Base-by-base conservation (phyloP, 2,113 vertebrate genomes). In the Perca flavescens region DNA sequence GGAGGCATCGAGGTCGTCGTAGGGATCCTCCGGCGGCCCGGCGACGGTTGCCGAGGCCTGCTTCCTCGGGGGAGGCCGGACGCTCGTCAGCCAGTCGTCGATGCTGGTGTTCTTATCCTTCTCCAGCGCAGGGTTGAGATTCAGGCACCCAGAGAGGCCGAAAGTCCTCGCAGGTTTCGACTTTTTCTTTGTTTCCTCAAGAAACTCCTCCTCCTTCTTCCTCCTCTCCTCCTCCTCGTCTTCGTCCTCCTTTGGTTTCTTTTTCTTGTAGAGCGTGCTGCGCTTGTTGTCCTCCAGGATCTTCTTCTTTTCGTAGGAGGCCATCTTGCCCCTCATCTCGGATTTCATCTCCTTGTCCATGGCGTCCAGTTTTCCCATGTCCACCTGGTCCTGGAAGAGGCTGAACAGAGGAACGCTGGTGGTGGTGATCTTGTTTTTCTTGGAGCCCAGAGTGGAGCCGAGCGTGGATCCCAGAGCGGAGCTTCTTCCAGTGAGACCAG, bases 181-280 rank as follows among this genome's bases (percentile, higher is more conserved):
- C 43, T 64, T 94, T 79, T 19, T 93, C 93, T 57, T 93, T 62
- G 85, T 17, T 31, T 92, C 91, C 4, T 89, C 74, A 2, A 93
- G 85, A 65, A 93, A 93, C 12, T 94, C 95, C 52, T 93, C 94
- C 92, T 92, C 92, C 91, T 63, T 94, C 46, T 63, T 78, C 61
- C 88, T 89, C 0, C 82, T 85, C 22, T 94, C 61, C 57, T 88
- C 74, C 1, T 89, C 88, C 25, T 96, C 94, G 0, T 94, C 95
- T 6, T 93, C 95, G 0, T 95, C 95, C 12, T 94, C 96, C 87
- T 95, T 96, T 0, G 91, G 92, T 85, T 96, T 96, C 91, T 99
- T 99, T 83, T 99, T 99, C 93, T 98, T 99, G 93, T 96, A 99
- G 53, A 98, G 91, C 14, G 96, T 97, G 91, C 98, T 99, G 62